These are phyloP conservation scores for Lagocephalus sceleratus DNA, from an alignment of 2,797 vertebrate species.

Conservation along the genomic window DNA sequence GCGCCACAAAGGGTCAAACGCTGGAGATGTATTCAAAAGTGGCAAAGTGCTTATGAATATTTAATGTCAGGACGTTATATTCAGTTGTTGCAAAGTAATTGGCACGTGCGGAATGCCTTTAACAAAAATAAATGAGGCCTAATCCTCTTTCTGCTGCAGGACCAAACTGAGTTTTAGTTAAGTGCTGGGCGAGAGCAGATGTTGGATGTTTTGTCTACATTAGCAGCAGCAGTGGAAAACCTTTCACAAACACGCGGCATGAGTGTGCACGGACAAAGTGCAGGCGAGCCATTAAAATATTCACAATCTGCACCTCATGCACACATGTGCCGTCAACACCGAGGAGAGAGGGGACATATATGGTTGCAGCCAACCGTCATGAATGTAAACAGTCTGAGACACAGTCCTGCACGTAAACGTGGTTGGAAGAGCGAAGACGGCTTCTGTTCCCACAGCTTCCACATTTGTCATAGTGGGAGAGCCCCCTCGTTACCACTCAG, in stretches of 20 bases:
- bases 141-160: no score
- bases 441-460: background rate
- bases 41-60: no score
- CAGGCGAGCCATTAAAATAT: background rate
- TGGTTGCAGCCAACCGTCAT: constrained; percentile 11
- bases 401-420: no score
- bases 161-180: no score
- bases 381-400: constrained; percentile 30
- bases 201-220: constrained; percentile 6
- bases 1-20: no score
- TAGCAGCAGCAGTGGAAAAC: background rate
- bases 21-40: no score
- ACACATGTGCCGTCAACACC: background rate
- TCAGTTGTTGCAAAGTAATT: no score
- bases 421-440: constrained; percentile 1
- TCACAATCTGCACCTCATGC: background rate
- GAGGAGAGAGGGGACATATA: constrained; percentile 31
- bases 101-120: no score
- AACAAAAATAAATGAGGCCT: no score
- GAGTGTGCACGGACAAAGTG: background rate
- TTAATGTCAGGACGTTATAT: no score
- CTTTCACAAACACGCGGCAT: background rate
- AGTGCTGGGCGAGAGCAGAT: no score
- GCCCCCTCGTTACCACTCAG: constrained; percentile 13
- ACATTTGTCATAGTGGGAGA: background rate